phyloP scores from a whole-genome alignment of 2,888 invertebrate species.

The Cephonodes hylas region DNA sequence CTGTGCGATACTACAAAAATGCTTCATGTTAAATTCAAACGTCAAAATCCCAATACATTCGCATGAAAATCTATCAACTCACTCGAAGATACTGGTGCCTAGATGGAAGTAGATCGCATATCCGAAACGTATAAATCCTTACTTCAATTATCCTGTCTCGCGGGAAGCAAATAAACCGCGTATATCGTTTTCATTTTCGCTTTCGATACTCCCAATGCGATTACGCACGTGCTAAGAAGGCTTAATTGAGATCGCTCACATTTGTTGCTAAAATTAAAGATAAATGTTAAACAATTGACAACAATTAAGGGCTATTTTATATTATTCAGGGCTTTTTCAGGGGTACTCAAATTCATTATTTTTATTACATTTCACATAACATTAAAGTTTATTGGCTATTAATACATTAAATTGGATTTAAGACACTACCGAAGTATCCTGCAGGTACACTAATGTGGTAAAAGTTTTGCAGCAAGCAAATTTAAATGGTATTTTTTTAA shows the following conservation, averaged over 20 bases:
- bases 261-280: conserved; percentile 14
- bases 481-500: conserved; percentile 49
- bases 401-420: background rate
- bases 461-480: conserved; percentile 59
- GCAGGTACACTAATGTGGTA: conserved; percentile 60
- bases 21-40: conserved; percentile 11
- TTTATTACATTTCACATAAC: background rate
- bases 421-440: conserved; percentile 33
- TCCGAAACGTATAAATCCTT: conserved; percentile 72
- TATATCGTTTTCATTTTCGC: conserved; percentile 63
- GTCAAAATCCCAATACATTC: conserved; percentile 4
- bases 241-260: conserved; percentile 8
- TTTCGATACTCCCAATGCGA: conserved; percentile 42
- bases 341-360: too few relatives aligned
- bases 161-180: conserved; percentile 66
- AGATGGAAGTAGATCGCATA: conserved; percentile 52
- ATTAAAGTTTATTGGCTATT: background rate
- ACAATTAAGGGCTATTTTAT: too few relatives aligned
- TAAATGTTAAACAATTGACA: background rate
- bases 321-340: too few relatives aligned
- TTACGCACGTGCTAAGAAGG: conserved; percentile 9
- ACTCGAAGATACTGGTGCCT: conserved; percentile 10
- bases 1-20: background rate
- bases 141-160: conserved; percentile 74
- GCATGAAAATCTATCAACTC: conserved; percentile 12